Percentiles rank a stretch among this genome's conserved stretches.
Evolutionary conservation across 2,113 vertebrate genomes (phyloP).

Genomic region (Apodemus sylvaticus): DNA sequence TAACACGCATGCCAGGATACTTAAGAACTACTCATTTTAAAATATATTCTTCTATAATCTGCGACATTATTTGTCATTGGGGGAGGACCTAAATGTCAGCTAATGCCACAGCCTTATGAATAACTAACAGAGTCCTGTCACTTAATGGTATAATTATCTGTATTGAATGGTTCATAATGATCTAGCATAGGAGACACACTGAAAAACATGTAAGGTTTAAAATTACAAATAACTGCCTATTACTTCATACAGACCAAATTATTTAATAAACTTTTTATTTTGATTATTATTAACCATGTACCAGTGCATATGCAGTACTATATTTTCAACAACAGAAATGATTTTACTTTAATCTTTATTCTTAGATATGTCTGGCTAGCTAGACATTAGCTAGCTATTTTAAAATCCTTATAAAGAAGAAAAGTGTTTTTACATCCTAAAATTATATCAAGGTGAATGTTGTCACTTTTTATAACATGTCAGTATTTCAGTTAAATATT

Average conservation of each 20-base stretch:
- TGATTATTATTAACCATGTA: constrained; percentile 1
- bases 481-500: background rate
- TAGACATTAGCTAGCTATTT: constrained; percentile 38
- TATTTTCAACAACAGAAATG: constrained; percentile 3
- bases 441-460: background rate
- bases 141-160: background rate
- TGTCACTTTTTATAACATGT: background rate
- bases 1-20: background rate
- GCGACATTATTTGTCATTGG: background rate
- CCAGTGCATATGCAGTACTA: background rate
- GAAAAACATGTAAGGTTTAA: background rate
- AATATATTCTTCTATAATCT: background rate
- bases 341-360: constrained; percentile 12
- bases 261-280: constrained; percentile 16
- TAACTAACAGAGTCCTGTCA: background rate
- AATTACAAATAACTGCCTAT: background rate
- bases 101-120: background rate
- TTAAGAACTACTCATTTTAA: background rate
- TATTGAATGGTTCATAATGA: background rate
- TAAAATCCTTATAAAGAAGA: background rate
- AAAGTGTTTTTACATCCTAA: background rate
- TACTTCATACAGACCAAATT: background rate
- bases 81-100: background rate
- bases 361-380: background rate
- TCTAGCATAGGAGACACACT: background rate